Percentiles rank a stretch among this genome's conserved stretches.
These are phyloP conservation scores for Drosophila sproati DNA, from an alignment of 1,140 invertebrate species.

Conservation along the genomic window DNA sequence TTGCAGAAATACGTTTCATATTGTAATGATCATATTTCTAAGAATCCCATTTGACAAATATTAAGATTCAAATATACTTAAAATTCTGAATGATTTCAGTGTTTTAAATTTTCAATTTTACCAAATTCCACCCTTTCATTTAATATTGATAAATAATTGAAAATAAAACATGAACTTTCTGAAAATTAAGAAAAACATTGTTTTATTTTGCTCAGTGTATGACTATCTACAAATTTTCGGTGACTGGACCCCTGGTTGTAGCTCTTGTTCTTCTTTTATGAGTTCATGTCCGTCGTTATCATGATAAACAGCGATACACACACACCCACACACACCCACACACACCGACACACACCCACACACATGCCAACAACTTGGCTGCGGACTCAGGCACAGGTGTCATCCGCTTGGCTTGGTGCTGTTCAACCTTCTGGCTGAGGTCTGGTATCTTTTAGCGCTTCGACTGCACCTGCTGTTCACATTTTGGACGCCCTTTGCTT, in stretches of 20 bases:
- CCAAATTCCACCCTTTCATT: too few species aligned
- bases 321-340: conserved; percentile 8
- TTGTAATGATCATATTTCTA: too few species aligned
- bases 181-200: too few species aligned
- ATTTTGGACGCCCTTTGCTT: neutral
- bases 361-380: neutral
- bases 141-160: too few species aligned
- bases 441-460: neutral
- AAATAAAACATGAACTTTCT: too few species aligned
- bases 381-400: conserved; percentile 63
- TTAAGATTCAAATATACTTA: too few species aligned
- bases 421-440: conserved; percentile 19
- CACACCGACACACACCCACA: too few species aligned
- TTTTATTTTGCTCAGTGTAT: neutral
- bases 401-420: conserved; percentile 62
- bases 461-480: conserved; percentile 16
- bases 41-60: too few species aligned
- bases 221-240: conserved; percentile 47
- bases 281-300: conserved; percentile 61
- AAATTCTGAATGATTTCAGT: too few species aligned
- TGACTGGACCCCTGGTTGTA: conserved; percentile 25
- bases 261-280: conserved; percentile 34
- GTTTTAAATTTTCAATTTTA: too few species aligned
- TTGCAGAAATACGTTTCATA: too few species aligned
- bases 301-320: conserved; percentile 62